Conservation (phyloP, 2,113 vertebrate species). For the Taurulus bubalis region DNA sequence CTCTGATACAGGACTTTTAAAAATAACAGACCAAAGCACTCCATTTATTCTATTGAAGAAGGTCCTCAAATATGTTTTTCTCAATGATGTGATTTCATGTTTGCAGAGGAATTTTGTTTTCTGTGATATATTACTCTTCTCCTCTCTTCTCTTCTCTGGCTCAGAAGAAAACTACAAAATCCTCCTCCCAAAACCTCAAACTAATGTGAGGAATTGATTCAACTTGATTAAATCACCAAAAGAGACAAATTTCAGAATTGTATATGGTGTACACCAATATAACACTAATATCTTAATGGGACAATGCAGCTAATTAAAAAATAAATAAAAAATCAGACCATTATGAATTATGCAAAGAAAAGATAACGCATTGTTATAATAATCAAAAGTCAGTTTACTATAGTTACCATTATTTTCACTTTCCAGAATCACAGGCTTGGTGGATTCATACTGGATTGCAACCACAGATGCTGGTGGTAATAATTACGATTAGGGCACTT, state of each 20-base stretch:
- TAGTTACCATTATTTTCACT: conserved; percentile 6
- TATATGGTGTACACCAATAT: too few relatives aligned
- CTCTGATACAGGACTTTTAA: conserved; percentile 44
- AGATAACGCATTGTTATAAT: background rate
- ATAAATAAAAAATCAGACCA: too few relatives aligned
- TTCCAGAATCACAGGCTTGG: conserved; percentile 3
- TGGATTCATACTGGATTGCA: conserved; percentile 33
- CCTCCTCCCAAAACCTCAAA: background rate
- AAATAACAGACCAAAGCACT: conserved; percentile 21
- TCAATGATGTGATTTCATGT: conserved; percentile 13
- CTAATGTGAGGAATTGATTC: background rate
- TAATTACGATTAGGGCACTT: conserved; percentile 53
- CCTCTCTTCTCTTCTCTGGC: too few relatives aligned
- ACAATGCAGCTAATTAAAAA: background rate
- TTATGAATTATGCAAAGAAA: background rate
- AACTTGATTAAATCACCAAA: background rate
- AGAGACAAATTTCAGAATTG: background rate
- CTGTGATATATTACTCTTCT: background rate
- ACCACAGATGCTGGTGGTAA: conserved; percentile 48
- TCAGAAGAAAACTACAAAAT: background rate
- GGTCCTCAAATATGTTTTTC: background rate
- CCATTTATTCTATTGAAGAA: conserved; percentile 8
- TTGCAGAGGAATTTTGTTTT: background rate
- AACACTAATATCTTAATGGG: background rate
- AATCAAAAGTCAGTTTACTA: background rate